phyloP scores from a whole-genome alignment of 2,888 invertebrate genomes.

The Acanthosepion esculentum region DNA sequence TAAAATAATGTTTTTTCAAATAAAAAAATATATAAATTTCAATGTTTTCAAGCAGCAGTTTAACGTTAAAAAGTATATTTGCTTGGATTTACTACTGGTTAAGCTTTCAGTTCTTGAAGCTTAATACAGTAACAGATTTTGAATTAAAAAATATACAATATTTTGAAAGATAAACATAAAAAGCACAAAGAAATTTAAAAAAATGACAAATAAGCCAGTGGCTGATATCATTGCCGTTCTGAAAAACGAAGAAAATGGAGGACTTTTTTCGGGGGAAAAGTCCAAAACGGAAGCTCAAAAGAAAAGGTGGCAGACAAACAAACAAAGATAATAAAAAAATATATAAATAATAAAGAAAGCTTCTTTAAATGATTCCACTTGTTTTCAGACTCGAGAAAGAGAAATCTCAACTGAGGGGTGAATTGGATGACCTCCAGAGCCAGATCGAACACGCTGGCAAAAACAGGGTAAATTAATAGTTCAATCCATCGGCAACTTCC shows the following conservation, averaged over 20 bases:
- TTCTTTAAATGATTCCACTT: slow-evolving; percentile 8
- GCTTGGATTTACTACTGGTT: too few relatives aligned
- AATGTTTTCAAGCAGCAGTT: too few relatives aligned
- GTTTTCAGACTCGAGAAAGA: slow-evolving; percentile 92
- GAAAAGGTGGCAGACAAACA: not conserved
- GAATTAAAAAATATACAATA: too few relatives aligned
- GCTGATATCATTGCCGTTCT: not conserved
- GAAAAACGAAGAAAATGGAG: not conserved
- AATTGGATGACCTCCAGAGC: slow-evolving; percentile 97
- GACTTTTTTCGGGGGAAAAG: not conserved
- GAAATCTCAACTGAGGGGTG: slow-evolving; percentile 96
- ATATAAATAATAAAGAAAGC: not conserved
- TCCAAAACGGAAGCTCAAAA: slow-evolving; percentile 48
- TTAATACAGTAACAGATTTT: too few relatives aligned
- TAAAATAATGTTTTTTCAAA: too few relatives aligned
- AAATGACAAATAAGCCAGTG: not conserved
- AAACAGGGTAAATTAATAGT: slow-evolving; percentile 87
- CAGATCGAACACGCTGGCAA: slow-evolving; percentile 97
- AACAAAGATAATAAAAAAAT: not conserved
- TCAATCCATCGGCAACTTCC: not conserved
- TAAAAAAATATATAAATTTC: too few relatives aligned
- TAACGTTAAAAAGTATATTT: too few relatives aligned
- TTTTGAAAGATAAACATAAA: too few relatives aligned
- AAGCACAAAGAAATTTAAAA: too few relatives aligned
- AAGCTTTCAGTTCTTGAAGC: too few relatives aligned